Evolutionary conservation across 2,888 invertebrate species (phyloP).

Genomic region (Dioctria linearis): DNA sequence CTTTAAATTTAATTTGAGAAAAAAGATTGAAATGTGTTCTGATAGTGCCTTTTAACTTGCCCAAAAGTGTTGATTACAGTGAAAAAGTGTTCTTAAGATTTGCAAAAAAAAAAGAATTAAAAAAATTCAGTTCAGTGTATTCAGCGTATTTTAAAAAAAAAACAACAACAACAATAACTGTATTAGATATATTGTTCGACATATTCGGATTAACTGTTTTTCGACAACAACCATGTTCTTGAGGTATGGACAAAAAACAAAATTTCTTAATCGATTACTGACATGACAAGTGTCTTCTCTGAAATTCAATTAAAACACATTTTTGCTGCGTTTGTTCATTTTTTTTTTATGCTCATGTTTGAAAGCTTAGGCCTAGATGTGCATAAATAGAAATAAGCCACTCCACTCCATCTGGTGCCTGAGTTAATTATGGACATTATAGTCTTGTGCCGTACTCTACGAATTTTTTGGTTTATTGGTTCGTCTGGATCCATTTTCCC

Average conservation of each 20-base stretch:
- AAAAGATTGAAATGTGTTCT: constrained; percentile 7
- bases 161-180: background rate
- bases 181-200: background rate
- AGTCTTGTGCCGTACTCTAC: background rate
- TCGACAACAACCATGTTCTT: constrained; percentile 2
- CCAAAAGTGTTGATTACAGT: constrained; percentile 13
- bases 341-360: background rate
- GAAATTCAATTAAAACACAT: background rate
- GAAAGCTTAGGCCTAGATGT: background rate
- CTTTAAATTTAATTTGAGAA: background rate
- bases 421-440: constrained; percentile 33
- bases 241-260: constrained; percentile 1
- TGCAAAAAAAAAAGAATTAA: background rate
- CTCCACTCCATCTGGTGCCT: constrained; percentile 6
- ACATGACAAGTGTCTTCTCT: too few relatives aligned
- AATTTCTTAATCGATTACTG: background rate
- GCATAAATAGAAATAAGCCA: constrained; percentile 24
- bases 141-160: background rate
- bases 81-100: background rate
- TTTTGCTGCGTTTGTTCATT: background rate
- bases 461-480: background rate
- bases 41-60: constrained; percentile 4
- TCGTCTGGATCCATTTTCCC: background rate
- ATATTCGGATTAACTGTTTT: constrained; percentile 6
- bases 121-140: background rate